Base-by-base conservation (phyloP, 2,888 invertebrate genomes). In the Drosophila robusta region DNA sequence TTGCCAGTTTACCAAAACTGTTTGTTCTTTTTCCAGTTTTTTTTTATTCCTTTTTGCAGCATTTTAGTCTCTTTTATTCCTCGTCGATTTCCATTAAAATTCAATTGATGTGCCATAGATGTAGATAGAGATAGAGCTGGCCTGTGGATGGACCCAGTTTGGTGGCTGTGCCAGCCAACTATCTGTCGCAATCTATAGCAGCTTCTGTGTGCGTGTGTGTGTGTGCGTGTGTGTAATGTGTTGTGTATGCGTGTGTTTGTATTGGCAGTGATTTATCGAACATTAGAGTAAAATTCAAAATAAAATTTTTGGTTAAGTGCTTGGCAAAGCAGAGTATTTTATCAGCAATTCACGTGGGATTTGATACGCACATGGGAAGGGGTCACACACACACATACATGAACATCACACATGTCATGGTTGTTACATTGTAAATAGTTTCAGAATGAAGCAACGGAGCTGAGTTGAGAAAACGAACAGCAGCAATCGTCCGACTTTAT, bases 61-160 rank as follows among this genome's bases (percentile, higher is more conserved):
- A 67, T 83, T 89, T 86, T 87, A 83, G 80, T 89, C 86, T 79
- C 84, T 89, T 89, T 88, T 89, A 86, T 87, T 88, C 89, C 80
- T 87, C 78, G 86, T 87, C 89, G 89, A 88, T 89, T 87, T 86
- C 86, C 89, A 87, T 87, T 87, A 87, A 87, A 87, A 87, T 89
- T 87, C 89, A 87, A 89, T 87, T 89, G 85, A 86, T 82, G 83
- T 82, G 75, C 67, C 72, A 68, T 65, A 66, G 81, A 84, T 75
- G 70, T 47, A 44, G 51, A 45, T 41, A 22, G 29, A 46, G 41
- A 56, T 34, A 41, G 29, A 32, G 29, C 18, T 60, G 46, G 34
- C 52, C 39, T 42, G 45, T 26, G 46, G 38, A 57, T 55, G 72
- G 61, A 54, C 57, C 36, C 60, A 66, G 72, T 77, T 67, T 67